Evolutionary conservation across 2,113 vertebrate genomes (phyloP), one percentile per base, ranked within the genome.

Genomic region (Suncus etruscus): DNA sequence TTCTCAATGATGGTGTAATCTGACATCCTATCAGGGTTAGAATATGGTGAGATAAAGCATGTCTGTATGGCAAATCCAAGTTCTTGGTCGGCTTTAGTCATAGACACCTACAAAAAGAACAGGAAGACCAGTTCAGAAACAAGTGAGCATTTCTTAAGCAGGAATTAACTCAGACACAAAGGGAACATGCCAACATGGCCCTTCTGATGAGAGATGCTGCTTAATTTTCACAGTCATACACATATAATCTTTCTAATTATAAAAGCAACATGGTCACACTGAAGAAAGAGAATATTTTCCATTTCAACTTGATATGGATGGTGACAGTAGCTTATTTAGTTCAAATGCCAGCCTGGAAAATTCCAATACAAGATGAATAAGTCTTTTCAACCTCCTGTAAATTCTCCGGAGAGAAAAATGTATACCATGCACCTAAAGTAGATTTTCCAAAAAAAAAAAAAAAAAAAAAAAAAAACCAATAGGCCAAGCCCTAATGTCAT

Each of bases 1-100:
- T 99, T 99, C 97, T 99, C 98, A 80, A 99, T 99, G 95, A 99
- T 98, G 11, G 97, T 97, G 90, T 99, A 99, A 61, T 98, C 97
- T 6, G 98, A 98, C 92, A 95, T 50, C 39, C 95, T 91, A 65
- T 96, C 97, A 72, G 98, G 97, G 96, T 98, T 97, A 25, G 98
- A 98, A 95, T 98, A 95, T 0, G 98, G 97, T 79, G 99, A 99
- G 95, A 99, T 97, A 95, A 98, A 98, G 97, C 99, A 99, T 0
- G 98, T 98, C 84, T 98, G 97, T 93, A 99, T 98, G 96, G 98
- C 98, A 94, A 99, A 99, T 51, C 99, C 98, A 93, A 99, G 92
- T 31, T 98, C 98, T n/a, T 97, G 98, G 93, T 99, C 98, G 22
- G 98, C 97, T 90, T 98, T 98, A 32, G 98, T 98, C 47, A 98